Percentiles rank a stretch among this genome's conserved stretches.
Evolutionary conservation across 2,888 invertebrate species (phyloP).

Genomic region (Watsonalla cultraria): DNA sequence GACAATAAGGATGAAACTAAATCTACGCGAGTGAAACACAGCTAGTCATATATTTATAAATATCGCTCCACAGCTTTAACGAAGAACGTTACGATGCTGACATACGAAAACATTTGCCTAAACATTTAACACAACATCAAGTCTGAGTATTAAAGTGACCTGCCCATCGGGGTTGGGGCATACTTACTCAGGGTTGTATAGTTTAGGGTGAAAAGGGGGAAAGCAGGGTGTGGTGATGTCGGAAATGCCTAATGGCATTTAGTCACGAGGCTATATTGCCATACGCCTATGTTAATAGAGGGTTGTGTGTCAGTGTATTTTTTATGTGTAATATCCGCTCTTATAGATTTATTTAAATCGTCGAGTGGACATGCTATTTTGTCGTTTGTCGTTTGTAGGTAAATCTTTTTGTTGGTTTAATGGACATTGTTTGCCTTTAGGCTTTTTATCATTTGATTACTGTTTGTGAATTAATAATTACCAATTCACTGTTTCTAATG

Average conservation of each 20-base stretch:
- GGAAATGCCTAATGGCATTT: constrained; percentile 63
- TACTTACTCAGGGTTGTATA: constrained; percentile 15
- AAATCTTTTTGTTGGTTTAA: background rate
- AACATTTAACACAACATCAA: constrained; percentile 7
- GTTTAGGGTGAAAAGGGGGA: constrained; percentile 30
- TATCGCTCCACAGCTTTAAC: constrained; percentile 1
- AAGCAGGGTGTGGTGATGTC: constrained; percentile 28
- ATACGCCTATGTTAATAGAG: constrained; percentile 32
- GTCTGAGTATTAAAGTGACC: constrained; percentile 31
- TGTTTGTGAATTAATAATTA: too few species aligned
- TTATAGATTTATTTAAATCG: background rate
- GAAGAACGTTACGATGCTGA: constrained; percentile 7
- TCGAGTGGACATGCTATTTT: constrained; percentile 17
- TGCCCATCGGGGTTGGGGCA: constrained; percentile 41
- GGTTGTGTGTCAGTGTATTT: background rate
- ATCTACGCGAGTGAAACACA: too few species aligned
- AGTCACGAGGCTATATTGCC: constrained; percentile 68
- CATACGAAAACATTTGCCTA: constrained; percentile 13
- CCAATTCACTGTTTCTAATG: too few species aligned
- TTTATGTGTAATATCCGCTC: background rate
- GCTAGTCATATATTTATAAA: background rate
- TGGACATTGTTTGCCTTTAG: background rate
- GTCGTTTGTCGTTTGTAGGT: constrained; percentile 6
- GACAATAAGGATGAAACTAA: too few species aligned
- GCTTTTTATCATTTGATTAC: background rate